Evolutionary conservation across 2,888 invertebrate species (phyloP), one percentile per base, ranked within the genome.

Genomic region (Empis livida): DNA sequence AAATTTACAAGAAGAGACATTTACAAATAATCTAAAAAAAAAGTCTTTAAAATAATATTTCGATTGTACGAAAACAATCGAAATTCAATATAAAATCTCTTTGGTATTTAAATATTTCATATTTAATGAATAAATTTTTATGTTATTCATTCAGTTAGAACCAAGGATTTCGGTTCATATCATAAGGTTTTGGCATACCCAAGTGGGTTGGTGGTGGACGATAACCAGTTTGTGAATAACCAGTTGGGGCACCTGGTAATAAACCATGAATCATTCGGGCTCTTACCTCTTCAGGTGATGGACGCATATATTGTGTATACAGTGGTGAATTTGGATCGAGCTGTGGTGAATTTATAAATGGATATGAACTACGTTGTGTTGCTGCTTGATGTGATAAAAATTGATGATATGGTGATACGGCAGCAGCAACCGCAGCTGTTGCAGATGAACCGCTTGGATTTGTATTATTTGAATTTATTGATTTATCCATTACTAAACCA

Each of bases 131-230:
- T 27, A 2, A 6, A 4, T 27, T 27, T 8, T 27, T 27, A 8
- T 27, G 23, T 9, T 4, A 8, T 27, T 50, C 63, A 60, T 66
- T 67, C n/a, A n/a, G n/a, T 66, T 77, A 80, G 63, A 81, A 78
- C 83, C 83, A 84, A 46, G 82, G 73, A 48, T 80, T 80, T 48
- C 75, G 70, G 57, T 79, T 81, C 57, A 83, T 79, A 45, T 84
- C 84, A 58, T 81, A 83, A n/a, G 80, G 80, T 63, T 82, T 83
- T 35, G 83, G 73, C 61, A 81, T 82, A 51, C 80, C 77, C 47
- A 84, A 47, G n/a, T 35, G 35, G 1, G 64, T 57, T 71, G 78
- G 59, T 51, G 71, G 56, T 4, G 67, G 59, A 48, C 67, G 65
- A 55, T 82, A 83, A 1, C 80, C 77, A 1, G 81, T 75, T 16